Evolutionary conservation across 2,888 invertebrate genomes (phyloP).

Genomic region (Sarcophaga subvicina): DNA sequence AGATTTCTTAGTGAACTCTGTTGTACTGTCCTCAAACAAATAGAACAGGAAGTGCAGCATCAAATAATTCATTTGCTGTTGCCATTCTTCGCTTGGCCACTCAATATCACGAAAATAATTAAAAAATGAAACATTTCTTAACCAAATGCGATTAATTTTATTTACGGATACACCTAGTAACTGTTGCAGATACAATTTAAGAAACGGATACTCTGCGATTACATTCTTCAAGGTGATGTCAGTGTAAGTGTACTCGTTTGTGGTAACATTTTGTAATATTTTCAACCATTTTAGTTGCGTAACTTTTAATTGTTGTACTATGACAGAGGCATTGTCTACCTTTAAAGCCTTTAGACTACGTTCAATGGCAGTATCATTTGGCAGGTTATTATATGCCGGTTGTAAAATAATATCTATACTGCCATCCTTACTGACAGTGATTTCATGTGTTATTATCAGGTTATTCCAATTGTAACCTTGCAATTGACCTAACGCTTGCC

Average conservation of each 20-base stretch:
- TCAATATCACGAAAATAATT: not conserved
- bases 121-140: constrained; percentile 1
- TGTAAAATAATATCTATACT: not conserved
- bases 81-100: not conserved
- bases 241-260: not conserved
- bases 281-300: not conserved
- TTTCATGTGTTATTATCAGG: constrained; percentile 49
- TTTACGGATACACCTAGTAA: not conserved
- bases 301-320: not conserved
- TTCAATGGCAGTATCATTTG: not conserved
- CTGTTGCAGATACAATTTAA: not conserved
- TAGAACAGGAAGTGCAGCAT: constrained; percentile 72
- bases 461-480: constrained; percentile 72
- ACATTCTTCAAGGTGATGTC: not conserved
- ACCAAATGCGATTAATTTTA: not conserved
- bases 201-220: not conserved
- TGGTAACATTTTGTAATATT: not conserved
- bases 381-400: not conserved
- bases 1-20: constrained; percentile 51
- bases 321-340: not conserved
- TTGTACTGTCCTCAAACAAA: constrained; percentile 62
- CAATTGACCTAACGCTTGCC: constrained; percentile 71
- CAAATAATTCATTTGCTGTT: constrained; percentile 73
- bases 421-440: not conserved
- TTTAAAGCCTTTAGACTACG: not conserved